Evolutionary conservation across 2,888 invertebrate species (phyloP).

Genomic region (Pachycephus smyrnensis): DNA sequence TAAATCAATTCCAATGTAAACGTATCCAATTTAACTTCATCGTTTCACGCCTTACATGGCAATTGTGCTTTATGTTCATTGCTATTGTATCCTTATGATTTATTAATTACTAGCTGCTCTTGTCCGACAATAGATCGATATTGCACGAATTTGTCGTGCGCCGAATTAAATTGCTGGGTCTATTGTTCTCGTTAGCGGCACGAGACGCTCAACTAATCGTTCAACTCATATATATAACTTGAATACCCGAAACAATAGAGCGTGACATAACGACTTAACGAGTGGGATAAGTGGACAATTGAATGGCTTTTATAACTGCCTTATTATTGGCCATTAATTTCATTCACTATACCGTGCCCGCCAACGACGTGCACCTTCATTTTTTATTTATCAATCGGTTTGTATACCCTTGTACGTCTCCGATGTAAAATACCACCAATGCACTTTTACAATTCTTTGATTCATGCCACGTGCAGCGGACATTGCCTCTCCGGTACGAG

Average conservation of each 20-base stretch:
- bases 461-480: slow-evolving; percentile 6
- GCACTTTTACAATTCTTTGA: neutral
- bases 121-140: slow-evolving; percentile 17
- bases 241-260: slow-evolving; percentile 5
- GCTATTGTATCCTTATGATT: neutral
- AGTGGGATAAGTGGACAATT: neutral
- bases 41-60: neutral
- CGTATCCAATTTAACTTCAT: neutral
- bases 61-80: neutral
- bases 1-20: neutral
- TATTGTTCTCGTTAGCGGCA: slow-evolving; percentile 20
- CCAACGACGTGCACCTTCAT: neutral
- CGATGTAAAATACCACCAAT: neutral
- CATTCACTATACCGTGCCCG: neutral
- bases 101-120: slow-evolving; percentile 19
- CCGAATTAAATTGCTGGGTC: slow-evolving; percentile 18
- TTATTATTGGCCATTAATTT: neutral
- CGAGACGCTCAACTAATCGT: slow-evolving; percentile 1
- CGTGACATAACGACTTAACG: neutral
- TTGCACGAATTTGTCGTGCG: slow-evolving; percentile 17
- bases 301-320: neutral
- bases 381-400: neutral
- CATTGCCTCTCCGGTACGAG: slow-evolving; percentile 1
- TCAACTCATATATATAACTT: neutral
- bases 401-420: neutral